Conservation (phyloP, 2,888 invertebrate species). For the Cheilosia variabilis region DNA sequence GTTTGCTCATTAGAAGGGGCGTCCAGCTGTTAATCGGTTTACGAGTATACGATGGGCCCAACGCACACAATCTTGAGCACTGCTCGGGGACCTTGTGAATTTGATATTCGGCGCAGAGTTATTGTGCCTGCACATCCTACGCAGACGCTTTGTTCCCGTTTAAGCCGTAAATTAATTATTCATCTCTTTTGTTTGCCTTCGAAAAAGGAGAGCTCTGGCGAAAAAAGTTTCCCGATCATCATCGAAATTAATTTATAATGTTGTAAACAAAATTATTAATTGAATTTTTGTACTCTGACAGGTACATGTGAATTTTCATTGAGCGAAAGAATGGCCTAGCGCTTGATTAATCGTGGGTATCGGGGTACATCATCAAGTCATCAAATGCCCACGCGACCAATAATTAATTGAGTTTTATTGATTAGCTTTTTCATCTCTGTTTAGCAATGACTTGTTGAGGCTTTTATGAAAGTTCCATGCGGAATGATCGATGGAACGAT, state of each 20-base stretch:
- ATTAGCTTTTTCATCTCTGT: conserved; percentile 30
- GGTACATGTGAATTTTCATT: conserved; percentile 56
- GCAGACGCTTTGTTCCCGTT: conserved; percentile 26
- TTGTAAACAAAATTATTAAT: conserved; percentile 65
- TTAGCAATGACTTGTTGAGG: conserved; percentile 37
- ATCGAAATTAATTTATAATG: conserved; percentile 65
- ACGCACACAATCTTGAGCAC: background rate
- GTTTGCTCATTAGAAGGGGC: conserved; percentile 53
- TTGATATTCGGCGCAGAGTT: conserved; percentile 22
- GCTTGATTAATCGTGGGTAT: conserved; percentile 60
- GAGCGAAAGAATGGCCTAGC: conserved; percentile 28
- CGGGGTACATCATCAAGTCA: conserved; percentile 66
- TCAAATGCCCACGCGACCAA: conserved; percentile 66
- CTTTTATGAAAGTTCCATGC: conserved; percentile 53
- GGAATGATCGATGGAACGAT: conserved; percentile 51
- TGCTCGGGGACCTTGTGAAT: conserved; percentile 23
- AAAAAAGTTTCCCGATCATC: conserved; percentile 31
- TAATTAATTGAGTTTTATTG: conserved; percentile 65
- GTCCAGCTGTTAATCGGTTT: conserved; percentile 72
- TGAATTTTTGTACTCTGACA: conserved; percentile 70
- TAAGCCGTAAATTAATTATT: conserved; percentile 65
- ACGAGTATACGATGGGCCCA: conserved; percentile 21
- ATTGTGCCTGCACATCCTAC: conserved; percentile 57
- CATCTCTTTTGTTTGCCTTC: conserved; percentile 35
- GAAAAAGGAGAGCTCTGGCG: conserved; percentile 24